Conservation (phyloP, 2,888 invertebrate species). For the Brachyptera risi region DNA sequence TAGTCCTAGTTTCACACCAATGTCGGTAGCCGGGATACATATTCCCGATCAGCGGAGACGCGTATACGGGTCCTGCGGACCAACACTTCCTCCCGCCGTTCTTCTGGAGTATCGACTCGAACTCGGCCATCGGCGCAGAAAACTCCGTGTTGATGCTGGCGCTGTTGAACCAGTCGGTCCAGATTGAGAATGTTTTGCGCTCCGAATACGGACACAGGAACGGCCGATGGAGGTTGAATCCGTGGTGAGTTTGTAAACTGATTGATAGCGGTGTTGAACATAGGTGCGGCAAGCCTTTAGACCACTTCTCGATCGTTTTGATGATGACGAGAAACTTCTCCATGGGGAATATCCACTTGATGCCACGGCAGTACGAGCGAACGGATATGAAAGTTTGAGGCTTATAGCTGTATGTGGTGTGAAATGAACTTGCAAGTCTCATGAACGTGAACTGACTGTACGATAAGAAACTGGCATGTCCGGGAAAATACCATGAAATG, state of each 20-base stretch:
- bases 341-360: constrained; percentile 26
- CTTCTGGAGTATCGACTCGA: constrained; percentile 29
- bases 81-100: constrained; percentile 30
- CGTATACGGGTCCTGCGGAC: constrained; percentile 31
- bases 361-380: constrained; percentile 24
- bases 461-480: constrained; percentile 21
- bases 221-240: constrained; percentile 7
- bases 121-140: constrained; percentile 29
- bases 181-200: constrained; percentile 21
- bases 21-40: constrained; percentile 29
- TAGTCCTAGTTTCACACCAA: constrained; percentile 22
- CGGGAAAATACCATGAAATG: constrained; percentile 25
- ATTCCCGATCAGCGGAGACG: constrained; percentile 25
- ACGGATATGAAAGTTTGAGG: constrained; percentile 25
- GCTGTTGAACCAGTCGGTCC: constrained; percentile 30
- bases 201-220: constrained; percentile 25
- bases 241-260: constrained; percentile 24
- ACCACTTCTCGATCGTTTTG: constrained; percentile 25
- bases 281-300: constrained; percentile 18
- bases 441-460: constrained; percentile 23
- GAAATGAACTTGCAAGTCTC: constrained; percentile 8
- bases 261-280: constrained; percentile 27
- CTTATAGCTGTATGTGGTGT: constrained; percentile 24
- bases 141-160: constrained; percentile 20
- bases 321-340: constrained; percentile 10